These are phyloP conservation scores for Eolophus roseicapilla DNA, from an alignment of 2,113 vertebrate species.

Conservation along the genomic window DNA sequence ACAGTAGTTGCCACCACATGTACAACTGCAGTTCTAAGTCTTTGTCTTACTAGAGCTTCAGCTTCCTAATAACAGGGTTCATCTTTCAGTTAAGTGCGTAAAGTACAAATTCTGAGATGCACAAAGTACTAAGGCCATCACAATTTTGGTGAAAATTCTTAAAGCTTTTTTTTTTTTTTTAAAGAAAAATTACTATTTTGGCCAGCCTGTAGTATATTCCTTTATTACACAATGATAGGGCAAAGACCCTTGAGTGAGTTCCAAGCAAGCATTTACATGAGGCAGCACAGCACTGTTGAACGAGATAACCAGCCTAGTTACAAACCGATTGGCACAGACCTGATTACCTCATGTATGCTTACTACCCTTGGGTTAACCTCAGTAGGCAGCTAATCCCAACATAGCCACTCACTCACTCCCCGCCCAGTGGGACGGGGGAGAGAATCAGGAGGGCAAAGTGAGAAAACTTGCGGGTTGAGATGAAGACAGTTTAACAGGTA, in stretches of 20 bases:
- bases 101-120: background rate
- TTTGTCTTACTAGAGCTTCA: background rate
- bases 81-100: background rate
- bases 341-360: background rate
- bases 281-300: background rate
- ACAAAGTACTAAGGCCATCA: background rate
- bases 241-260: background rate
- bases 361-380: background rate
- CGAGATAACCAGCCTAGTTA: background rate
- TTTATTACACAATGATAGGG: background rate
- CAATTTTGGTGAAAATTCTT: background rate
- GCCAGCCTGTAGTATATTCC: background rate
- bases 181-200: background rate
- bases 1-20: rapidly evolving
- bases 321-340: background rate
- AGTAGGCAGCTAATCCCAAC: background rate
- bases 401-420: background rate
- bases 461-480: background rate
- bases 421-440: background rate
- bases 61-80: background rate
- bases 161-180: background rate
- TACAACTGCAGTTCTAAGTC: background rate
- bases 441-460: background rate
- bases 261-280: background rate
- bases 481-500: background rate